Base-by-base conservation (phyloP, 2,113 vertebrate genomes). In the Orientallactaga bullata region DNA sequence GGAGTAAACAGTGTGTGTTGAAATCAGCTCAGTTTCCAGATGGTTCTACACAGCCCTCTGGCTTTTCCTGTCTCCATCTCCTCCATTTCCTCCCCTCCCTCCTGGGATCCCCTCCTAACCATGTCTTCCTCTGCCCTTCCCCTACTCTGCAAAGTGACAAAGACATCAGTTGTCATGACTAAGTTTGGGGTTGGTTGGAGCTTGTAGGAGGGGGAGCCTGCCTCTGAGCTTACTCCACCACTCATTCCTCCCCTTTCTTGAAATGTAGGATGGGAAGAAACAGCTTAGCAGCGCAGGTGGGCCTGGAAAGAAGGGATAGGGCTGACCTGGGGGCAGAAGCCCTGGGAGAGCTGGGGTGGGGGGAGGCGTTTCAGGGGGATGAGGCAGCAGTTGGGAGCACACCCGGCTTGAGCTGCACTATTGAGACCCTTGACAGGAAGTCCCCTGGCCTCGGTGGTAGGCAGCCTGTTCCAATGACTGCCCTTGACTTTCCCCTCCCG, bases 371-470 rank as follows among this genome's bases (percentile, higher is more conserved):
- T 28, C 15, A 5, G 30, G 16, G 13, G 3, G 11, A 10, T 20
- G 65, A 5, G 35, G 37, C 2, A 26, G 37, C 3, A 7, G 72
- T 81, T 35, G 35, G 18, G 37, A 32, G 4, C 28, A 7, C 21
- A 3, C 21, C 12, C n/a, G 68, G 66, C 1, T 26, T 13, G 9
- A 21, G 61, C 32, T 11, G 23, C 4, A 0, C 23, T 4, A 5
- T n/a, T 0, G 11, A 80, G 30, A 20, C n/a, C 18, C 0, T 65
- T 21, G 21, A 65, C 89, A 61, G 37, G 47, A 32, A 74, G 39
- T 61, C 18, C 11, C 81, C 5, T 23, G 6, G 26, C 39, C 72
- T 28, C 0, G 12, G 51, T 12, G 51, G 0, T 13, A 35, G 55
- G 63, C 3, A 2, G 72, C 32, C 61, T 61, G 35, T 65, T 30